phyloP scores from a whole-genome alignment of 2,113 vertebrate species.

The Oncorhynchus kisutch region DNA sequence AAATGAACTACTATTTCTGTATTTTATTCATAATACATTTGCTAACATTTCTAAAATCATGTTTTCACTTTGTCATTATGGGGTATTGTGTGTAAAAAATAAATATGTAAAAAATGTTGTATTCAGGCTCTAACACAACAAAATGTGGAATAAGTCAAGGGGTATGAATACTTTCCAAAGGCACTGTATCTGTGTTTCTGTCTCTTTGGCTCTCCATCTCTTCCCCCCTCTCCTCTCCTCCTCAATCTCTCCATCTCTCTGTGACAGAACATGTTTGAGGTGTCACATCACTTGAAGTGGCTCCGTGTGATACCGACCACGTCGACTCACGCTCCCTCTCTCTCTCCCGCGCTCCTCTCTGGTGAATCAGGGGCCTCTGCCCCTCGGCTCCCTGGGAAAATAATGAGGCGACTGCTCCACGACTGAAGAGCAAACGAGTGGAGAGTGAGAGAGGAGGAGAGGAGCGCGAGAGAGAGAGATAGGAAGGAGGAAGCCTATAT shows the following conservation, averaged over 20 bases:
- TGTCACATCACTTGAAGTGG: constrained; percentile 28
- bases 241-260: constrained; percentile 43
- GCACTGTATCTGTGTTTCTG: neutral
- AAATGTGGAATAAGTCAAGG: too few relatives aligned
- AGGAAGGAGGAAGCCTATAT: neutral
- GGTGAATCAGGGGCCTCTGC: constrained; percentile 39
- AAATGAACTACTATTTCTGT: neutral
- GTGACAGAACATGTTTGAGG: constrained; percentile 41
- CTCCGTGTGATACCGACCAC: constrained; percentile 37
- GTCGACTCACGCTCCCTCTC: constrained; percentile 3
- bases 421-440: constrained; percentile 9
- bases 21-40: too few relatives aligned
- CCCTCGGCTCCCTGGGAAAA: constrained; percentile 48
- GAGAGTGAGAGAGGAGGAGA: neutral
- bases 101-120: too few relatives aligned
- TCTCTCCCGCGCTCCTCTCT: constrained; percentile 14
- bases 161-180: too few relatives aligned
- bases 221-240: constrained; percentile 21
- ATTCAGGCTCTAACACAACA: too few relatives aligned
- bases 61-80: too few relatives aligned
- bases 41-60: too few relatives aligned
- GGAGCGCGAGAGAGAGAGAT: neutral
- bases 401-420: constrained; percentile 47
- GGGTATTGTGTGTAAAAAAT: too few relatives aligned
- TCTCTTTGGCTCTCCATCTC: neutral